Base-by-base conservation (phyloP, 1,140 invertebrate species). In the Macrocentrus cingulum region DNA sequence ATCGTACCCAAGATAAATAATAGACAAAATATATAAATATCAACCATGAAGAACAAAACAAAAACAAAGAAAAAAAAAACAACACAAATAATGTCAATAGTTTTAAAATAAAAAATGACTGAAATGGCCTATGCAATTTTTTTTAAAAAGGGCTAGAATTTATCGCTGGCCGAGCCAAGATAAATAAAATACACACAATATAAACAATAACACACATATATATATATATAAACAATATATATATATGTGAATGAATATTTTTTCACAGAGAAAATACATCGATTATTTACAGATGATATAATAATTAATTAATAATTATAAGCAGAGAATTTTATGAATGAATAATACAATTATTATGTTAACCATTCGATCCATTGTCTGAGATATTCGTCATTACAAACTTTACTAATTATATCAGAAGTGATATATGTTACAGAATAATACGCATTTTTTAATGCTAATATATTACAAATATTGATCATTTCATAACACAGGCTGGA, bases 401-500 rank as follows among this genome's bases (percentile, higher is more conserved):
- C 57, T 49, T 34, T 37, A 48, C 39, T 42, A 57, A 13, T 57
- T 50, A 61, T 63, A 69, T 64, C 64, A 61, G 58, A 62, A 66
- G 64, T 62, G 65, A 70, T 68, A n/a, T n/a, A 68, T 64, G 53
- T 62, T 62, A 60, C 56, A 65, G 49, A 62, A 58, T 56, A 19
- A 18, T 42, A 18, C 42, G 32, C 37, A 51, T 37, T n/a, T n/a
- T n/a, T n/a, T 69, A 66, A 62, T 60, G 65, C 62, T 61, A n/a
- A n/a, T n/a, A n/a, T n/a, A 62, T 36, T 46, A 52, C 52, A 56
- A 52, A 52, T 55, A 56, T n/a, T 19, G 29, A 54, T 55, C 25
- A 48, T 41, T 55, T 60, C 44, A 60, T 71, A 66, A 67, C 63
- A 72, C 71, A 75, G 66, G 73, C 66, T 74, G 70, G 66, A 71